Evolutionary conservation across 2,797 vertebrate species (phyloP).

Genomic region (Hozukius guyotensis): DNA sequence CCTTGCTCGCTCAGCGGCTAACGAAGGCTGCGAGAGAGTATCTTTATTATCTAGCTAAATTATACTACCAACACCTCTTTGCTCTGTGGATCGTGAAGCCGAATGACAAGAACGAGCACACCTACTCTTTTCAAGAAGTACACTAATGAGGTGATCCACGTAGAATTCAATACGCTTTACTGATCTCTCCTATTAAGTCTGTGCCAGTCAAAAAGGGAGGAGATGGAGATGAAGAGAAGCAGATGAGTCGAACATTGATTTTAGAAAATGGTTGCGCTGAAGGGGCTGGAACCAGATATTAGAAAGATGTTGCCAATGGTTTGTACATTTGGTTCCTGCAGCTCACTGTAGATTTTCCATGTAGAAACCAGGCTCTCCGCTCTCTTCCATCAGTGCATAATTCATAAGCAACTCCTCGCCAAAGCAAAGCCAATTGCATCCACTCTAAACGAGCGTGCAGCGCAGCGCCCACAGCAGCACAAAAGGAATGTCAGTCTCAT

Average conservation of each 20-base stretch:
- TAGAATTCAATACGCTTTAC: slow-evolving; percentile 38
- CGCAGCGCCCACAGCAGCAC: slow-evolving; percentile 52
- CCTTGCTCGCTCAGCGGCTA: slow-evolving; percentile 24
- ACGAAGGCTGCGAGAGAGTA: slow-evolving; percentile 28
- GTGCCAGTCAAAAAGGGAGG: slow-evolving; percentile 1
- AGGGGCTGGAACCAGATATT: slow-evolving; percentile 12
- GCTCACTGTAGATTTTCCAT: slow-evolving; percentile 17
- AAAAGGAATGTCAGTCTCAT: slow-evolving; percentile 61
- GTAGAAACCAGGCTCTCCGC: slow-evolving; percentile 12
- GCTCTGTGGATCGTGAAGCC: slow-evolving; percentile 1
- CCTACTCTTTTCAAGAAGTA: slow-evolving; percentile 10
- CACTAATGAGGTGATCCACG: slow-evolving; percentile 55
- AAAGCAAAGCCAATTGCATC: slow-evolving; percentile 60
- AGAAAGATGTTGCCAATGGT: slow-evolving; percentile 21
- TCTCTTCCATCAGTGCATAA: slow-evolving; percentile 67
- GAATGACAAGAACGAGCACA: slow-evolving; percentile 19
- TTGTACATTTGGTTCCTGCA: slow-evolving; percentile 29
- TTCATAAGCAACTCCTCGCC: slow-evolving; percentile 63
- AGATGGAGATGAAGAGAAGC: slow-evolving; percentile 6
- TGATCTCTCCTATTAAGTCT: slow-evolving; percentile 16
- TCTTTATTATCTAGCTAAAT: slow-evolving; percentile 43
- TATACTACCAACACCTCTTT: slow-evolving; percentile 14
- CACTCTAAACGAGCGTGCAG: slow-evolving; percentile 49
- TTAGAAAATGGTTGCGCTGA: not conserved
- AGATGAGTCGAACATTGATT: slow-evolving; percentile 17